A percentile compares a stretch with the other conserved stretches of the same genome.
Conservation (phyloP, 2,113 vertebrate species). For the Poeciliopsis prolifica region DNA sequence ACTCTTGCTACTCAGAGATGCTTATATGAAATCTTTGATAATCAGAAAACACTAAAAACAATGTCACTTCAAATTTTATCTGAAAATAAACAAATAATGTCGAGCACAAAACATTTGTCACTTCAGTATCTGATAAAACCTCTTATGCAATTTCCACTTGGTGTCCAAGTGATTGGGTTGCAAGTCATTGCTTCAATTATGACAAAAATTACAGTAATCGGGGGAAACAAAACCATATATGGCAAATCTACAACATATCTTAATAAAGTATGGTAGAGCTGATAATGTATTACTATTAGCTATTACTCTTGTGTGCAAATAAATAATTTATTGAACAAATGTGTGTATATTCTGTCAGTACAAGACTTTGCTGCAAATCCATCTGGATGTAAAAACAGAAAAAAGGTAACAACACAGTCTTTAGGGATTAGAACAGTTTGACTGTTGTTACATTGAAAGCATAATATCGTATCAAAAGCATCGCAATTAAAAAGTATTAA, state of each 20-base stretch:
- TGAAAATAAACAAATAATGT: not conserved
- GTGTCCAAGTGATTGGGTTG: not conserved
- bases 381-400: no score
- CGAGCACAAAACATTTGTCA: not conserved
- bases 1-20: not conserved
- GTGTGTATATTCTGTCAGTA: not conserved
- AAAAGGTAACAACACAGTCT: not conserved
- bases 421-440: not conserved
- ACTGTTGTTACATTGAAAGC: not conserved
- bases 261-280: not conserved
- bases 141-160: not conserved
- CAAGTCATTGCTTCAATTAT: no score
- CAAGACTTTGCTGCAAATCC: not conserved
- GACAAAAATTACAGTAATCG: no score
- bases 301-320: not conserved
- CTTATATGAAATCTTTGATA: not conserved
- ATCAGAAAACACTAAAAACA: not conserved
- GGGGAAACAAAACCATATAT: no score
- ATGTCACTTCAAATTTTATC: not conserved
- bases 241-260: not conserved
- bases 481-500: not conserved
- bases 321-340: slow-evolving; percentile 25
- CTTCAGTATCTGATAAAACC: not conserved
- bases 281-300: not conserved
- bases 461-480: no score